Evolutionary conservation across 2,888 invertebrate species (phyloP), one percentile per base, ranked within the genome.

Genomic region (Lycocerus yunnanus): DNA sequence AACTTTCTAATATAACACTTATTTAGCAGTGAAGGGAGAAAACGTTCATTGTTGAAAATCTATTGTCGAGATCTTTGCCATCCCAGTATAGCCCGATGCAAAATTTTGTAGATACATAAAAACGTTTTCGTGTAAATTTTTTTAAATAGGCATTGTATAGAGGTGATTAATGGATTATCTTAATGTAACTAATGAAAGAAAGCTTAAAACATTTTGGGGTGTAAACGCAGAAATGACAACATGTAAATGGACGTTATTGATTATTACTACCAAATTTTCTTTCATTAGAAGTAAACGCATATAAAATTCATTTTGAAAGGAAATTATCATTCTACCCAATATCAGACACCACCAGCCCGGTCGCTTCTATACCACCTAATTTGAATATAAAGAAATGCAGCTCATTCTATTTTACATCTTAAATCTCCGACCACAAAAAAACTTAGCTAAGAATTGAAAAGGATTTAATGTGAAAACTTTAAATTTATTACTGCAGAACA

Each of bases 381-480:
- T 86, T 86, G 84, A 86, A 86, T 86, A 86, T 86, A 86, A 86
- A 86, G 85, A 86, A 85, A 84, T 85, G 83, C 84, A 82, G 84
- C 82, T 84, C 84, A 83, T 85, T 85, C 84, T 84, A 82, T 84
- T 85, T 84, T 82, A 84, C 84, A 85, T 85, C 83, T 84, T 85
- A 84, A 86, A 85, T 85, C 85, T 85, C 81, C 76, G 81, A 80
- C 81, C 82, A 82, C 81, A 82, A 80, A 81, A 82, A 83, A 82
- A 83, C 81, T 81, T 82, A 83, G 81, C 81, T 83, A 83, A 82
- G 85, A 86, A 86, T 85, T 86, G 85, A 86, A 86, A 86, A 84
- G 86, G 84, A 85, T 85, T 86, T 86, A 87, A 87, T 87, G 87
- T 86, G 86, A 84, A 87, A 87, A 87, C 85, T 87, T 86, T 80